Percentiles rank a stretch among this genome's conserved stretches.
phyloP scores from a whole-genome alignment of 2,797 vertebrate species.

The Anguilla anguilla region DNA sequence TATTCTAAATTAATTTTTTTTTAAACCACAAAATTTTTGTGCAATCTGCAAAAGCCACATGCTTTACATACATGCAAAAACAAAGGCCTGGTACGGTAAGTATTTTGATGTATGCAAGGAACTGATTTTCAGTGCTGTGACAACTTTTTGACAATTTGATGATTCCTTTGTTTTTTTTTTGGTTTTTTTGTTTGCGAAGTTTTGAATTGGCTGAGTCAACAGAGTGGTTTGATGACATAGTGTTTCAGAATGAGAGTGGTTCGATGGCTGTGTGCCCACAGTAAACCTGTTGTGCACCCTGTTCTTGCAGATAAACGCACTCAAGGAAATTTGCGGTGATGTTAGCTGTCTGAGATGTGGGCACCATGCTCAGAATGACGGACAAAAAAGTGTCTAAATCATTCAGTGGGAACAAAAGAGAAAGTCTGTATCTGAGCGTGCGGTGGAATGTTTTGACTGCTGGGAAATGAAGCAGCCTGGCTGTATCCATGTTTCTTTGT shows the following conservation, averaged over 20 bases:
- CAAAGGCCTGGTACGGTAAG: neutral
- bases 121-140: neutral
- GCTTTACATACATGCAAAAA: neutral
- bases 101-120: neutral
- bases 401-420: neutral
- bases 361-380: neutral
- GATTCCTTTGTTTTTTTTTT: neutral
- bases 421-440: neutral
- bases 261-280: neutral
- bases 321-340: neutral
- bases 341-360: neutral
- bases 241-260: neutral
- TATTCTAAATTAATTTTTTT: neutral
- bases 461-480: neutral
- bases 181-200: neutral
- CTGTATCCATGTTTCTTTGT: neutral
- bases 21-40: neutral
- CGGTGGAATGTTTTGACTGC: neutral
- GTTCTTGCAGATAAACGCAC: neutral
- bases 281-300: neutral
- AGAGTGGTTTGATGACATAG: neutral
- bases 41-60: neutral
- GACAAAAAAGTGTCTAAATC: neutral
- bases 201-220: constrained; percentile 6
- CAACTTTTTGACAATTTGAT: neutral